phyloP scores from a whole-genome alignment of 2,113 vertebrate genomes.

The Genyomyrus donnyi region DNA sequence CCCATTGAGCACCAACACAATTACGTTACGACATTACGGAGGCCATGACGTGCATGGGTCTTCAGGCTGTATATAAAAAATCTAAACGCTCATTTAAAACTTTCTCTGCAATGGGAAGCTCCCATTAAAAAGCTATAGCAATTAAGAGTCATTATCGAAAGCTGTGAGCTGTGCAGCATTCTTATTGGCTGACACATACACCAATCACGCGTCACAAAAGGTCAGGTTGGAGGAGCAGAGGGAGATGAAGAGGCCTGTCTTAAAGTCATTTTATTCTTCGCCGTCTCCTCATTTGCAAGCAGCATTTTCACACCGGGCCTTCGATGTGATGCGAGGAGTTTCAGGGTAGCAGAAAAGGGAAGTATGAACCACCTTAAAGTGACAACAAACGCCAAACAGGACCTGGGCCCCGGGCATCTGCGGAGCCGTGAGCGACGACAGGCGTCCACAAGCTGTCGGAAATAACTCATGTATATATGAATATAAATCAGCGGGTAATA shows the following conservation, averaged over 20 bases:
- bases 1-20: not conserved
- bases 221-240: not conserved
- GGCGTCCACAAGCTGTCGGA: slow-evolving; percentile 32
- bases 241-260: not conserved
- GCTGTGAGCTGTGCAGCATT: not conserved
- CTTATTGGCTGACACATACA: not conserved
- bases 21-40: not conserved
- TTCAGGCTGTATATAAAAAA: not conserved
- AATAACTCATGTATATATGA: slow-evolving; percentile 40
- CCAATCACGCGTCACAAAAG: not conserved
- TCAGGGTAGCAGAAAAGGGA: not conserved
- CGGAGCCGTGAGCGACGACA: slow-evolving; percentile 33
- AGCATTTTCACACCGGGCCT: not conserved
- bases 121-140: not conserved
- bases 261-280: not conserved
- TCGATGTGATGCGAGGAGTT: not conserved
- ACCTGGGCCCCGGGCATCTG: slow-evolving; percentile 26
- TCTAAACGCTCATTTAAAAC: not conserved
- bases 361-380: slow-evolving; percentile 12
- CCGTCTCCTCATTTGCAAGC: not conserved
- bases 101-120: not conserved
- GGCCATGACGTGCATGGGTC: not conserved
- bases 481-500: slow-evolving; percentile 37
- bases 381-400: slow-evolving; percentile 21
- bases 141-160: not conserved